phyloP scores from a whole-genome alignment of 2,888 invertebrate species.

The Auanema sp. region DNA sequence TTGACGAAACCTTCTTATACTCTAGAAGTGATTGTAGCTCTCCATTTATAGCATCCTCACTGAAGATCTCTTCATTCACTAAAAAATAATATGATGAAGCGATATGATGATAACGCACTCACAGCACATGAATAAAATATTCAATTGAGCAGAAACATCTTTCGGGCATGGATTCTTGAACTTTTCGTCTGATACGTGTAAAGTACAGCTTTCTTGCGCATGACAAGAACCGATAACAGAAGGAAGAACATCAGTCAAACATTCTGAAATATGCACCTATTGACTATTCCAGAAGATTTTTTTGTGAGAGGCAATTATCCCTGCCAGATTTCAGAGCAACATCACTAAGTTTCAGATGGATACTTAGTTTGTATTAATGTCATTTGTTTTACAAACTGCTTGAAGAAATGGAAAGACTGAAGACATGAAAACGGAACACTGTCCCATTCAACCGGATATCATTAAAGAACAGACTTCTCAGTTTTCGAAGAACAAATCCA shows the following conservation, averaged over 20 bases:
- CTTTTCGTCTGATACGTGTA: slow-evolving; percentile 63
- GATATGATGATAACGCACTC: slow-evolving; percentile 37
- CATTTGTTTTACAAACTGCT: too few relatives aligned
- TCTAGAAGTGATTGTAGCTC: slow-evolving; percentile 38
- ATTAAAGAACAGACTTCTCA: background rate
- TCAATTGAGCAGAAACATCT: slow-evolving; percentile 65
- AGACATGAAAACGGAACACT: too few relatives aligned
- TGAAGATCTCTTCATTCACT: slow-evolving; percentile 63
- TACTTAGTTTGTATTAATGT: too few relatives aligned
- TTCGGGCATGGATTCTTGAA: slow-evolving; percentile 65
- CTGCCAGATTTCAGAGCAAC: too few relatives aligned
- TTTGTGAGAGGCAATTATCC: too few relatives aligned
- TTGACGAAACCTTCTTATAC: slow-evolving; percentile 23
- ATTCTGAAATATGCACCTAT: slow-evolving; percentile 42
- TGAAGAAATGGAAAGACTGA: too few relatives aligned
- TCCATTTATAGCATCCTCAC: slow-evolving; percentile 59
- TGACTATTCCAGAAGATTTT: too few relatives aligned
- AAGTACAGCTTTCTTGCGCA: slow-evolving; percentile 64
- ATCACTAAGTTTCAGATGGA: too few relatives aligned
- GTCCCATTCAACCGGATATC: too few relatives aligned
- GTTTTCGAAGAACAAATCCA: background rate
- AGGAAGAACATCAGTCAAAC: slow-evolving; percentile 56
- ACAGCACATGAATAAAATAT: slow-evolving; percentile 66
- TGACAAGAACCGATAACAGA: slow-evolving; percentile 64
- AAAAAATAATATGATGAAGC: slow-evolving; percentile 17